These are phyloP conservation scores for Acrocephalus kingi DNA, from an alignment of 2,113 vertebrate genomes.

Conservation along the genomic window DNA sequence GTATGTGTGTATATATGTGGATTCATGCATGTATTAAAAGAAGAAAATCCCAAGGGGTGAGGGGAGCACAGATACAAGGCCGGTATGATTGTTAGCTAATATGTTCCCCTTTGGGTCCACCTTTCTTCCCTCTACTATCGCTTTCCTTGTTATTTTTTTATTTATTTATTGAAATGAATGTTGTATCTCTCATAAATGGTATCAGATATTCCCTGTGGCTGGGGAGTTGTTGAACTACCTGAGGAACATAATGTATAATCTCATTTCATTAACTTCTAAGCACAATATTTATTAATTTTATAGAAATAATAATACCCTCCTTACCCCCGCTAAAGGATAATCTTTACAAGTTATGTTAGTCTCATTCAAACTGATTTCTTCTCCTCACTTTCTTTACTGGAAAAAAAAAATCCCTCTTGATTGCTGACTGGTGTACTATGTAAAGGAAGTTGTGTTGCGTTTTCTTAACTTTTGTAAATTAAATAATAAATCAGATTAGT, in stretches of 20 bases:
- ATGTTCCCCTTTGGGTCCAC: background rate
- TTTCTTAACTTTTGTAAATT: background rate
- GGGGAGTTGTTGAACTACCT: constrained; percentile 10
- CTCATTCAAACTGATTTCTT: background rate
- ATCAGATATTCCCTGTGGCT: background rate
- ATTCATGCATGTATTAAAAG: constrained; percentile 24
- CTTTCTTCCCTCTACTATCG: background rate
- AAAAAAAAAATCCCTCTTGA: background rate
- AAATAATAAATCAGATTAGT: constrained; percentile 34
- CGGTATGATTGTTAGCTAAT: background rate
- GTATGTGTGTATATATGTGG: constrained; percentile 27
- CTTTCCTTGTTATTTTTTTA: constrained; percentile 41
- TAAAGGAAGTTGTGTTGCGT: background rate
- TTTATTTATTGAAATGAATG: constrained; percentile 46
- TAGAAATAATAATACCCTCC: background rate
- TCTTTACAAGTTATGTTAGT: background rate
- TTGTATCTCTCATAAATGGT: constrained; percentile 8
- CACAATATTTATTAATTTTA: constrained; percentile 23
- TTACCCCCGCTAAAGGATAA: background rate
- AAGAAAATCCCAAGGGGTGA: background rate
- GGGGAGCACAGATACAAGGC: background rate
- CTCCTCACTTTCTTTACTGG: background rate
- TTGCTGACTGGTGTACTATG: background rate
- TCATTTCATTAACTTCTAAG: constrained; percentile 27
- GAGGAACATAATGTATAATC: background rate